Base-by-base conservation (phyloP, 1,140 invertebrate species). In the Brachionus plicatilis region DNA sequence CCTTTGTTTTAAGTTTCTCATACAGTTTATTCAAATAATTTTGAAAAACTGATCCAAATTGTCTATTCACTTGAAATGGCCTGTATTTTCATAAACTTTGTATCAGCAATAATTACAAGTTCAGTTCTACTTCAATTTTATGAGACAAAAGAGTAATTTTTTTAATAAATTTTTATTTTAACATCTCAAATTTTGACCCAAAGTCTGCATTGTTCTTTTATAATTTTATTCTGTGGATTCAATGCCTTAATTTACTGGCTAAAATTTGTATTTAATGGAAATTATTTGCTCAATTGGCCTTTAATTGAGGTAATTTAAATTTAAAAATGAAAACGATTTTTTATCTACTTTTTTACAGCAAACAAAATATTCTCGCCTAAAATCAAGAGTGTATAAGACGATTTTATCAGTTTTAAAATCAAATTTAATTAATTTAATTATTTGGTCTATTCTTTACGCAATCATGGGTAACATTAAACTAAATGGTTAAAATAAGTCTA, bases 241-340 rank as follows among this genome's bases (percentile, higher is more conserved):
- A 76, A 29, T 76, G 24, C 43, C 12, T 47, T 47, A 12, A 20
- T 76, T 1, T 27, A 76, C 27, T 47, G 27, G 20, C 5, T 76
- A 20, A 76, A 76, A 50, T 76, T 76, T 24, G 53, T n/a, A 20
- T 76, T 76, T 76, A 50, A 50, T 76, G 72, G 72, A 27, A 76
- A 50, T 4, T 76, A 50, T 50, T 50, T 76, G 9, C 72, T 76
- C 17, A 76, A 76, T 29, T 76, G 72, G 72, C 72, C 72, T 2
- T 33, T 76, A 3, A 50, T 29, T 50, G 43, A 76, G 7, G 72
- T 76, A 50, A 24, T 75, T 43, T 20, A 8, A 43, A 14, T 43
- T 29, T 29, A 3, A 17, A 43, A 70, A 17, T 12, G 0, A 29
- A 37, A 3, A 70, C 7, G n/a, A 29, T 70, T 20, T n/a, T 17